Evolutionary conservation across 2,797 vertebrate genomes (phyloP), one percentile per base, ranked within the genome.

Genomic region (Platyrinchus mystaceus): DNA sequence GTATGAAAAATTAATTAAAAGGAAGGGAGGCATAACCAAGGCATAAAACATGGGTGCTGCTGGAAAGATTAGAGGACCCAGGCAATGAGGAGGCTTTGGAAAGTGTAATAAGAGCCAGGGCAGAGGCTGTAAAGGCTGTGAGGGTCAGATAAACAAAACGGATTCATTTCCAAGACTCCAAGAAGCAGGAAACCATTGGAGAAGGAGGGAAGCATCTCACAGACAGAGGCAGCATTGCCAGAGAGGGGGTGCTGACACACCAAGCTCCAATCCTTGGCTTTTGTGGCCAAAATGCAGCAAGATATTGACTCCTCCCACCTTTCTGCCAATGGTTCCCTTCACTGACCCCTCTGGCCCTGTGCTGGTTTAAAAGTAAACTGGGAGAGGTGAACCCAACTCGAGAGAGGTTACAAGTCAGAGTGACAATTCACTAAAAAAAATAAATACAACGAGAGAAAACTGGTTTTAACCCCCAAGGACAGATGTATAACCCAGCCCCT

Each of bases 1-100:
- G 71, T 94, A 86, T 86, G 92, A 96, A 93, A 87, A 96, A 87
- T 87, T 95, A 97, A 97, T 97, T 96, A 95, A 97, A 96, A 94
- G 82, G 74, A 96, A 96, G 79, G 64, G 80, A 97, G 90, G 91
- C 95, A 94, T 89, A 97, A 90, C 93, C 56, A 66, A 89, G 66
- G 77, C 76, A 93, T 94, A 96, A 96, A 97, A 76, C 88, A 94
- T 83, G 81, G 88, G 76, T 91, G 84, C 71, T 94, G 60, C 58
- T 7, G 32, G 79, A 50, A 78, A 84, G 92, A 88, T 91, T 81
- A 91, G 69, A 93, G 76, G 63, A 60, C 36, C 62, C 36, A 49
- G 73, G 84, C 70, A 94, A 69, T 17, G 60, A 68, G 83, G 64
- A 66, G 59, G 78, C 68, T 94, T 75, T 75, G 58, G 37, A 50